Conservation (phyloP, 2,797 vertebrate genomes). For the Esox masquinongy region DNA sequence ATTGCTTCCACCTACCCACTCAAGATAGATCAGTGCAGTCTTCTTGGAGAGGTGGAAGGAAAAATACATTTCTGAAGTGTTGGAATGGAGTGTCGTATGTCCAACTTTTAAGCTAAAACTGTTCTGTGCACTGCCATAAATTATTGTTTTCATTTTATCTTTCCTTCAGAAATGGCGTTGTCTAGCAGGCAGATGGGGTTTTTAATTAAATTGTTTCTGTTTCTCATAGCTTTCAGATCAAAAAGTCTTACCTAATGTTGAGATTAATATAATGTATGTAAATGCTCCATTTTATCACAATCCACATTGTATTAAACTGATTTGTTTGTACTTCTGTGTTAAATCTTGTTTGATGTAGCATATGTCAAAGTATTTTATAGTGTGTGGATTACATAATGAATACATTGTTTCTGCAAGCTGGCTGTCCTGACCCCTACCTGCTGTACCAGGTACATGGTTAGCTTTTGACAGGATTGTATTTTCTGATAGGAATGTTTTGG, state of each 20-base stretch:
- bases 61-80: constrained; percentile 30
- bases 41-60: constrained; percentile 18
- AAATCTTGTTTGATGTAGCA: constrained; percentile 69
- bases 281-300: constrained; percentile 63
- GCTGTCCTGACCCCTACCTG: constrained; percentile 52
- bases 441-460: constrained; percentile 57
- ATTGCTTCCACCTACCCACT: not conserved
- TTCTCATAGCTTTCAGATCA: constrained; percentile 64
- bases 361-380: constrained; percentile 77
- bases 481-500: constrained; percentile 74
- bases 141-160: constrained; percentile 53
- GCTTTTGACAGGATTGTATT: constrained; percentile 75
- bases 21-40: not conserved
- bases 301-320: constrained; percentile 64
- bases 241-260: constrained; percentile 62
- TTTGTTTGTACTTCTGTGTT: constrained; percentile 68
- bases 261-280: constrained; percentile 70
- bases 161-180: constrained; percentile 19
- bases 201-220: constrained; percentile 34
- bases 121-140: constrained; percentile 69
- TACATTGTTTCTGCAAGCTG: constrained; percentile 54
- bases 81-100: constrained; percentile 42
- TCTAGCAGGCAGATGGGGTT: constrained; percentile 43
- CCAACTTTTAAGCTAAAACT: constrained; percentile 55
- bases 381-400: constrained; percentile 43